Conservation (phyloP, 2,888 invertebrate species). For the Cybosia mesomella region DNA sequence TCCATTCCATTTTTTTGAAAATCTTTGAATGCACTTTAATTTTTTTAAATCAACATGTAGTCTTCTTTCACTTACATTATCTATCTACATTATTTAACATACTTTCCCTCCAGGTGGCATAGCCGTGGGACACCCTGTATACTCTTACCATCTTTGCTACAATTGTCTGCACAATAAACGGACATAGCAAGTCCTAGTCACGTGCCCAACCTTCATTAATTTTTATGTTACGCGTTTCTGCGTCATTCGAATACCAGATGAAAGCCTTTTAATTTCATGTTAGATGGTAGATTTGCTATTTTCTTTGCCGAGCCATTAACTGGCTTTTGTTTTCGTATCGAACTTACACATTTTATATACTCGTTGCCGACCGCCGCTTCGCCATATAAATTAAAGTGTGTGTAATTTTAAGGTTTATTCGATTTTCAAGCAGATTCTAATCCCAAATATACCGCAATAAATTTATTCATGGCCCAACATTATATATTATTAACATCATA, state of each 20-base stretch:
- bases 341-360: not conserved
- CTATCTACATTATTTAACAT: no score
- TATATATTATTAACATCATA: not conserved
- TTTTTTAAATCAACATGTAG: no score
- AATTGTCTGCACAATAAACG: constrained; percentile 38
- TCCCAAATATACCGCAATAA: not conserved
- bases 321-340: not conserved
- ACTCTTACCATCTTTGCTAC: constrained; percentile 32
- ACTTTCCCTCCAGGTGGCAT: no score
- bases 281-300: constrained; percentile 12
- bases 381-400: not conserved
- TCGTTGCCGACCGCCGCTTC: not conserved
- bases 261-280: constrained; percentile 29
- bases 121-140: constrained; percentile 22
- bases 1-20: no score
- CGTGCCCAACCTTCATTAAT: constrained; percentile 45
- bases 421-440: not conserved
- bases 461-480: no score
- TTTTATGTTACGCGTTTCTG: constrained; percentile 43
- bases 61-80: no score
- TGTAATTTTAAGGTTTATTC: no score
- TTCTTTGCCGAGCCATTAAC: constrained; percentile 12
- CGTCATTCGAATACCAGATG: constrained; percentile 27
- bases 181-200: constrained; percentile 34
- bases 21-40: no score